phyloP scores from a whole-genome alignment of 2,113 vertebrate species.

The Chionodraco myersi region DNA sequence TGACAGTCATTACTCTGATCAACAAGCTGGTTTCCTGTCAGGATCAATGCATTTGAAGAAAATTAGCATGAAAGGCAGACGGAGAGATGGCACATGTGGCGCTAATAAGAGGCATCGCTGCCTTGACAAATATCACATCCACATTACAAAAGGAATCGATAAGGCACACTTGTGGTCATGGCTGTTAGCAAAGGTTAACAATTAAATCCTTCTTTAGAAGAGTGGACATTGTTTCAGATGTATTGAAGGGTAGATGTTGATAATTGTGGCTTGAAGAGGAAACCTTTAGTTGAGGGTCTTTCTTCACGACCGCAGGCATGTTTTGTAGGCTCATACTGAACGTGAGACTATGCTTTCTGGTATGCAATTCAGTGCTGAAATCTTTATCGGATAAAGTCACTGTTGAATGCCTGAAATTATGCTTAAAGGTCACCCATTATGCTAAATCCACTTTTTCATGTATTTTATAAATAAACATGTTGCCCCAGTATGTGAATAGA shows the following conservation, averaged over 20 bases:
- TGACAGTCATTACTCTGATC: slow-evolving; percentile 87
- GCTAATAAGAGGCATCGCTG: slow-evolving; percentile 69
- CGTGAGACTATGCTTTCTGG: background rate
- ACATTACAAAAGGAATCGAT: slow-evolving; percentile 68
- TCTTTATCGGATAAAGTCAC: background rate
- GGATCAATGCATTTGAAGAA: slow-evolving; percentile 82
- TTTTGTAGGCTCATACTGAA: background rate
- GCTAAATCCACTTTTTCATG: too few relatives aligned
- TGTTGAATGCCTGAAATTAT: background rate
- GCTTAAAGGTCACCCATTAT: background rate
- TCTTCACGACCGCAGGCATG: background rate
- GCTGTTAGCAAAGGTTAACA: slow-evolving; percentile 67
- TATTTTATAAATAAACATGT: background rate
- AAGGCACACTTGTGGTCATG: slow-evolving; percentile 57
- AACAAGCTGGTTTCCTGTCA: slow-evolving; percentile 82
- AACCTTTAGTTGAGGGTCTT: slow-evolving; percentile 23
- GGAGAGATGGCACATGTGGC: slow-evolving; percentile 52
- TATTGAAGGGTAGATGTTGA: slow-evolving; percentile 71
- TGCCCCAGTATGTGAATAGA: background rate
- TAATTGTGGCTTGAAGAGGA: slow-evolving; percentile 58
- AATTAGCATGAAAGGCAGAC: slow-evolving; percentile 35
- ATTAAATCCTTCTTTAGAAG: slow-evolving; percentile 64
- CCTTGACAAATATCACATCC: slow-evolving; percentile 75
- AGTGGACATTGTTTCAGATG: slow-evolving; percentile 47
- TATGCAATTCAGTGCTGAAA: background rate